Conservation (phyloP, 2,113 vertebrate genomes). For the Syngnathus floridae region DNA sequence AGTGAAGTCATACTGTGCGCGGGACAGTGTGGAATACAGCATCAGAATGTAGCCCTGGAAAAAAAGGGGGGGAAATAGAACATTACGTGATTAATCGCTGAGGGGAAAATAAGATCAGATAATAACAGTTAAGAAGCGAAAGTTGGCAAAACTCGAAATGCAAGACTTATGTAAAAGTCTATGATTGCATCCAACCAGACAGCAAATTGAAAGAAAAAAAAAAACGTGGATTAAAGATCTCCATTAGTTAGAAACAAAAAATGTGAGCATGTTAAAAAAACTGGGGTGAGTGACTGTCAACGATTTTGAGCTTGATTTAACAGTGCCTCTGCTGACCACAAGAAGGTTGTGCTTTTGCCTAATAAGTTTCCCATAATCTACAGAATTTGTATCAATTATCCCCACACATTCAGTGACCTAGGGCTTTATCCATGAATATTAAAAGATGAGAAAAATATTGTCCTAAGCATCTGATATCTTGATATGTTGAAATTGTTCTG, state of each 20-base stretch:
- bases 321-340: no score
- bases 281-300: no score
- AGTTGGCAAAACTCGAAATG: not conserved
- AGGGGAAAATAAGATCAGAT: not conserved
- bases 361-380: no score
- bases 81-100: not conserved
- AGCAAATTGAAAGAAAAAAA: not conserved
- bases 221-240: no score
- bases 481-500: not conserved
- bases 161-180: no score
- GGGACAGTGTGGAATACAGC: constrained; percentile 84
- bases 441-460: not conserved
- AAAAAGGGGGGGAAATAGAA: constrained; percentile 2
- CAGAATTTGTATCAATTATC: not conserved
- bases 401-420: not conserved
- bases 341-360: no score
- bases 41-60: constrained; percentile 85
- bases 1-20: constrained; percentile 87
- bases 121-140: not conserved
- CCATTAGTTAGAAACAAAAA: no score
- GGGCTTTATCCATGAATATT: no score
- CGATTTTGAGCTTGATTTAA: no score
- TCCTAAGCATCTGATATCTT: not conserved
- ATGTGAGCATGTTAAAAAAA: no score
- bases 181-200: not conserved